phyloP scores from a whole-genome alignment of 1,140 invertebrate species.

The Oreohelix idahoensis region DNA sequence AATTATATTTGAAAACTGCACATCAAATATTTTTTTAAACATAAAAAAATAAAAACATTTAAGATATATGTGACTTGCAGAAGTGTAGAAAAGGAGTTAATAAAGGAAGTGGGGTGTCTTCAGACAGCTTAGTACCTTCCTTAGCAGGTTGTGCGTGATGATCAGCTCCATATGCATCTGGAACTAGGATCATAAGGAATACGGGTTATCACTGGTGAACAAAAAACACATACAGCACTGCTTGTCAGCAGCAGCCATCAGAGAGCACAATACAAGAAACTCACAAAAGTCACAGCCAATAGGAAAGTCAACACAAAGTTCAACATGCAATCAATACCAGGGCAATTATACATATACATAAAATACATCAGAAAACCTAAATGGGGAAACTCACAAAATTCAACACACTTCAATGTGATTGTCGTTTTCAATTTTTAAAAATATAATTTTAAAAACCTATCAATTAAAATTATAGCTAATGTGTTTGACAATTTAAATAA shows the following conservation, averaged over 20 bases:
- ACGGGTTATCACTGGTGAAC: not conserved
- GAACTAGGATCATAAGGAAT: conserved; percentile 49
- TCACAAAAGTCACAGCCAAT: not conserved
- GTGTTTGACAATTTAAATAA: too few relatives aligned
- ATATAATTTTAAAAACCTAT: too few relatives aligned
- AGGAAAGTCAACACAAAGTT: too few relatives aligned
- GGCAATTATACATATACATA: too few relatives aligned
- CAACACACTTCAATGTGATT: too few relatives aligned
- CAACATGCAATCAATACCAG: too few relatives aligned
- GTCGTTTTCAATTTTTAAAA: too few relatives aligned
- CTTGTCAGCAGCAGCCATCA: not conserved
- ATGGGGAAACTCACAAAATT: too few relatives aligned
- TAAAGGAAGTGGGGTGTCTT: not conserved
- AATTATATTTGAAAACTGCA: too few relatives aligned
- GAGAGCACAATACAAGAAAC: not conserved
- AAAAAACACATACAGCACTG: not conserved
- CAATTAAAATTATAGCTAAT: too few relatives aligned
- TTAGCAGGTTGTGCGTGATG: conserved; percentile 19
- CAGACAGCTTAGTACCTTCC: conserved; percentile 30
- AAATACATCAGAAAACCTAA: too few relatives aligned
- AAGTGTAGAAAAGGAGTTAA: not conserved
- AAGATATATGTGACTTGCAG: conserved; percentile 9
- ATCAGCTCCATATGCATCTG: conserved; percentile 48
- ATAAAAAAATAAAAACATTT: not conserved
- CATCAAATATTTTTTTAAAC: too few relatives aligned